Evolutionary conservation across 1,140 invertebrate species (phyloP), one percentile per base, ranked within the genome.

Genomic region (Hycleus cichorii): DNA sequence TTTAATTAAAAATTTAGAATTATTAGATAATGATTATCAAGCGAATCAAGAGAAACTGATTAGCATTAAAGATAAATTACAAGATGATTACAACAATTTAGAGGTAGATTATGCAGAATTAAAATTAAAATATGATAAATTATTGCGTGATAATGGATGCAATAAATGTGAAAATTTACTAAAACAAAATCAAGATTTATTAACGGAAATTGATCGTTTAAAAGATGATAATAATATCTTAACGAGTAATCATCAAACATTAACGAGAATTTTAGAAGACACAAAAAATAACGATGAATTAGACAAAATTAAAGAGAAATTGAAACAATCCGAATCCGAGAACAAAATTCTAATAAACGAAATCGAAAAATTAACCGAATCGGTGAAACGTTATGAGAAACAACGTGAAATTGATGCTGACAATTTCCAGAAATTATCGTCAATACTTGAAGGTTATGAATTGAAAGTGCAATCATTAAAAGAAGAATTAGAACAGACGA

Each of bases 61-160:
- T 7, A 58, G 44, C 12, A 66, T 72, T 48, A 69, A 65, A 49
- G 79, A 80, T 63, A 67, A 76, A 9, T 66, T 85, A 1, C 77
- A 78, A 66, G 64, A 73, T 12, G 81, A 84, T 63, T 77, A 82
- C 43, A 70, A 75, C 5, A 72, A 78, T 48, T 70, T 80, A 26
- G 68, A 71, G 5, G 61, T 66, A 26, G 70, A 76, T 66, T 57
- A 64, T 38, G 56, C 60, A 43, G 39, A 32, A 3, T 39, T 65
- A 10, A 9, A 32, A 40, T 10, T 48, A 8, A 42, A 63, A 44
- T 42, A 58, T 25, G 70, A 72, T 54, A 38, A 52, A 42, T n/a
- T 43, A 49, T 40, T 57, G 25, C 6, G 51, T 40, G 39, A 52
- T 56, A 42, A 32, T 24, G 39, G 11, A 45, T 48, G 43, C 27